Percentiles rank a stretch among this genome's conserved stretches.
Conservation (phyloP, 2,113 vertebrate genomes). For the Callocephalon fimbriatum region DNA sequence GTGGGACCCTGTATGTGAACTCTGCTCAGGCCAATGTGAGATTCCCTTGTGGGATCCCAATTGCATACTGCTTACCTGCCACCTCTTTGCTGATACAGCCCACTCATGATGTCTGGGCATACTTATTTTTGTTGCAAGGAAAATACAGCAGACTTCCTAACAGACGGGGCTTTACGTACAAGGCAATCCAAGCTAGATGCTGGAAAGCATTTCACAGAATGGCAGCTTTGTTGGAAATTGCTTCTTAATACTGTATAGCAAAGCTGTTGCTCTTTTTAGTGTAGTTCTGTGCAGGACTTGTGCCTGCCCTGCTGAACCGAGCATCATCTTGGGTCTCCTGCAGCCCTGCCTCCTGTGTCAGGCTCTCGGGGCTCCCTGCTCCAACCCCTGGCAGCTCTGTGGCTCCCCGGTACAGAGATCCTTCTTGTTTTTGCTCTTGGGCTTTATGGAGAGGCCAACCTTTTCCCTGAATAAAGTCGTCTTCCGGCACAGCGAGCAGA, state of each 20-base stretch:
- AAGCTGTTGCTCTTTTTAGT: background rate
- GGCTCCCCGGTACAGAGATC: fast-evolving
- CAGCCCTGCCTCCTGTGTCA: background rate
- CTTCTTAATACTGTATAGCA: background rate
- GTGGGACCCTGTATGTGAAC: background rate
- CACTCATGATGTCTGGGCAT: background rate
- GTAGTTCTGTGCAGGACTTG: background rate
- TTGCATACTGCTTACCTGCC: background rate
- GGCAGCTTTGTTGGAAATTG: background rate
- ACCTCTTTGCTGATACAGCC: background rate
- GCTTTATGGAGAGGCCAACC: background rate
- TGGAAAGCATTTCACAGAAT: background rate
- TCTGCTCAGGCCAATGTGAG: background rate
- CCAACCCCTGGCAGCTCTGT: background rate
- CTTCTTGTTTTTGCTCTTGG: background rate
- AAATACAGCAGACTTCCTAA: background rate
- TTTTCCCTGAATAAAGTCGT: background rate
- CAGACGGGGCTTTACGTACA: background rate
- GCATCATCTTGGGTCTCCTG: fast-evolving
- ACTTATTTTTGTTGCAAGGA: background rate
- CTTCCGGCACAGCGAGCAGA: background rate
- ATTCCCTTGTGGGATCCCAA: background rate
- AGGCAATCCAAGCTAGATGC: background rate
- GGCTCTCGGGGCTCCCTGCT: background rate
- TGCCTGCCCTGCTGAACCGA: fast-evolving